Base-by-base conservation (phyloP, 1,140 invertebrate genomes). In the Leptoteleia sp. region DNA sequence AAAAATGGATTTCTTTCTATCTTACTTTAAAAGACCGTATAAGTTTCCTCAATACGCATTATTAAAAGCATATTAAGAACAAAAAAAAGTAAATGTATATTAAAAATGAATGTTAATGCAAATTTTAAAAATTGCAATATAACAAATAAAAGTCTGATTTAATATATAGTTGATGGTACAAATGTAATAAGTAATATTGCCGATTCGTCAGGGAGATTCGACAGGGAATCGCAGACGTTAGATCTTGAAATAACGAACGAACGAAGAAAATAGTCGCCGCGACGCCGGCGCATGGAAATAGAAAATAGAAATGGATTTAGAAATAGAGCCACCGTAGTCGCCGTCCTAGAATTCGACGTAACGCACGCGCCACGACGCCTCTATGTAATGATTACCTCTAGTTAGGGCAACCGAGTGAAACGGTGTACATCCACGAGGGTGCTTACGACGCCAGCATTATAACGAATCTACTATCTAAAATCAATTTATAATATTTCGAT, bases 271-370 rank as follows among this genome's bases (percentile, higher is more conserved):
- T 87, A 83, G 81, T 87, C 80, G 82, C 59, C 76, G 55, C 82
- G 82, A 85, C 79, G 83, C 50, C 72, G 78, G 78, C 79, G 81
- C 78, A 81, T 84, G 80, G 76, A 87, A 88, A 88, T 87, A 89
- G 87, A 89, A 87, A 88, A 89, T 88, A 86, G 85, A 87, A 85
- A 86, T 82, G 79, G 81, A 83, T 83, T 81, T 85, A 84, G 86
- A 88, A 89, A 88, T 88, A 86, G 87, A 87, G 81, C 70, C 73
- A 76, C 79, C 78, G 79, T 82, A 82, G 83, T 86, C 83, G 84
- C 79, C 82, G 80, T 68, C 83, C 85, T 84, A 85, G 82, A 83
- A 87, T 85, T 81, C 81, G 70, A 85, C 80, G 76, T 76, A 79
- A 80, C 73, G 54, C 80, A 61, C 68, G 68, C 52, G 76, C 73